phyloP scores from a whole-genome alignment of 2,113 vertebrate genomes.

The Leptodactylus fuscus region DNA sequence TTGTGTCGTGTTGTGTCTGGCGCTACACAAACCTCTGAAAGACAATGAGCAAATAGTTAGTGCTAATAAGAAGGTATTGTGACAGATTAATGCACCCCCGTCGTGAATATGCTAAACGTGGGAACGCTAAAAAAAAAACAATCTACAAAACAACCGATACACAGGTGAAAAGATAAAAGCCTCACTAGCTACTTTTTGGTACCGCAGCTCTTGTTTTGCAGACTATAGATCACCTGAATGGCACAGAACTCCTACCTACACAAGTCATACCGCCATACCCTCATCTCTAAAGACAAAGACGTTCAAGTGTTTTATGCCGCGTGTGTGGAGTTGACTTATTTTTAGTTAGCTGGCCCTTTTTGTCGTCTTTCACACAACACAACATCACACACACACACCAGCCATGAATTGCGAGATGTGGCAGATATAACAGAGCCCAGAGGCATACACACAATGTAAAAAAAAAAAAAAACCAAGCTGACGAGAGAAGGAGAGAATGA shows the following conservation, averaged over 20 bases:
- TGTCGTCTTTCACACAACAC: conserved; percentile 9
- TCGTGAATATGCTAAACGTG: not conserved
- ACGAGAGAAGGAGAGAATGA: conserved; percentile 18
- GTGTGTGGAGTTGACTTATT: conserved; percentile 7
- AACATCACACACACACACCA: conserved; percentile 43
- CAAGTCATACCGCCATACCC: not conserved
- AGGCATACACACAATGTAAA: conserved; percentile 55
- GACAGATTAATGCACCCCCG: not conserved
- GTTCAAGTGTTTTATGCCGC: not conserved
- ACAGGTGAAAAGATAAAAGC: not conserved
- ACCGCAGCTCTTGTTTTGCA: too few relatives aligned
- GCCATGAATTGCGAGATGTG: conserved; percentile 51
- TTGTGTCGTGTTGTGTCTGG: conserved; percentile 20
- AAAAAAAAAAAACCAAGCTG: conserved; percentile 48
- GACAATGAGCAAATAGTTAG: conserved; percentile 18
- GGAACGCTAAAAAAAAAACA: not conserved
- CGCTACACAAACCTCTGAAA: conserved; percentile 22
- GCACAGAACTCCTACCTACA: not conserved
- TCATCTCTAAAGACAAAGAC: not conserved
- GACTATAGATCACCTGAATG: not conserved
- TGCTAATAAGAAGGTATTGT: conserved; percentile 32
- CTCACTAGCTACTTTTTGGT: too few relatives aligned
- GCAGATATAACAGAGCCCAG: conserved; percentile 55
- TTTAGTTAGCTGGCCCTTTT: conserved; percentile 31
- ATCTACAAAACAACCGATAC: not conserved